Evolutionary conservation across 2,888 invertebrate species (phyloP).

Genomic region (Lasioglossum morio): DNA sequence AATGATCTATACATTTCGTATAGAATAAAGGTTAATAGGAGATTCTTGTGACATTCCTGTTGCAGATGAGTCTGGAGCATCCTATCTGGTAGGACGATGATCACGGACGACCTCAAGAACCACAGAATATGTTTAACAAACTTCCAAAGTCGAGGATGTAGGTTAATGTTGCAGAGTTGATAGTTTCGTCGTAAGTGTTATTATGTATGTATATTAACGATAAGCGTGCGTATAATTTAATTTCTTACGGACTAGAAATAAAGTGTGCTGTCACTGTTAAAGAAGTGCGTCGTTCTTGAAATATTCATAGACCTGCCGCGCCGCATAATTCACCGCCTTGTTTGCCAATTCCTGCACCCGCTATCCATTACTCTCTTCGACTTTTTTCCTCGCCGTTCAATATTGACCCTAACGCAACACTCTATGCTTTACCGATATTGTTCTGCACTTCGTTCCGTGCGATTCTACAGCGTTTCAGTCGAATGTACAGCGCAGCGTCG

Average conservation of each 20-base stretch:
- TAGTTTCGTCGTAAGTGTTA: constrained; percentile 15
- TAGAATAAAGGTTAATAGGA: not conserved
- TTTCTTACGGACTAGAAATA: constrained; percentile 29
- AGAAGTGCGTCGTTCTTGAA: not conserved
- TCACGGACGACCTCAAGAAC: not conserved
- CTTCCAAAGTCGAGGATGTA: constrained; percentile 52
- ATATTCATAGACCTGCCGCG: not conserved
- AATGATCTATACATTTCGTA: too few species aligned
- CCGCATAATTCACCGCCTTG: not conserved
- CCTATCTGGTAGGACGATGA: constrained; percentile 48
- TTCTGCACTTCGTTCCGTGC: not conserved
- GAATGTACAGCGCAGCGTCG: not conserved
- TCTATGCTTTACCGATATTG: not conserved
- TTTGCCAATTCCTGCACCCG: not conserved
- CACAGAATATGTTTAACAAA: constrained; percentile 26
- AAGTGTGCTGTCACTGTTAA: constrained; percentile 6
- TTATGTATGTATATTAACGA: not conserved
- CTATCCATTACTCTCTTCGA: constrained; percentile 12
- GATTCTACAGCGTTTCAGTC: not conserved
- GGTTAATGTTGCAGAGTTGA: constrained; percentile 13
- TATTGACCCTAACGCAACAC: constrained; percentile 15
- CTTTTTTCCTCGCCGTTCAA: not conserved
- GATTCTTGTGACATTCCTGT: constrained; percentile 27
- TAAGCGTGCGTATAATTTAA: constrained; percentile 41
- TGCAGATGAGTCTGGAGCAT: constrained; percentile 66